A percentile compares a stretch with the other conserved stretches of the same genome.
These are phyloP conservation scores for Panthera tigris DNA, from an alignment of 2,113 vertebrate genomes.

Conservation along the genomic window DNA sequence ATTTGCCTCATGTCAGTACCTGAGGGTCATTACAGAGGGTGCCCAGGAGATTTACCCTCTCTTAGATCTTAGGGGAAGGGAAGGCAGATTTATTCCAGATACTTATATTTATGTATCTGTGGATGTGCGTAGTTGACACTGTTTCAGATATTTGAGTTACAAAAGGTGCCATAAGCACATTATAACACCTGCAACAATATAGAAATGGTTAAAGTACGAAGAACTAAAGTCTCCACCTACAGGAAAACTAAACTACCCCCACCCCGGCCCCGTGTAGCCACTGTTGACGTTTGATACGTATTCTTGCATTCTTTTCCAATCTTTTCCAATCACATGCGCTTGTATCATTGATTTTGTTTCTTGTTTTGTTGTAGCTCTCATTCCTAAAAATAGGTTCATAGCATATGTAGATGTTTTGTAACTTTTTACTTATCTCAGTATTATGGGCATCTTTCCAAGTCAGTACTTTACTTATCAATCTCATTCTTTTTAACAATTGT, in stretches of 20 bases:
- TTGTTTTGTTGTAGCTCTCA: not conserved
- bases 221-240: not conserved
- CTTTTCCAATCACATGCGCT: not conserved
- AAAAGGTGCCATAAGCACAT: not conserved
- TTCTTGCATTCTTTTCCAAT: not conserved
- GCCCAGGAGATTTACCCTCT: not conserved
- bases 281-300: accelerated
- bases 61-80: not conserved
- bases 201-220: not conserved
- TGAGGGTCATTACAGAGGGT: not conserved
- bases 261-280: not conserved
- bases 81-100: not conserved
- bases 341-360: not conserved
- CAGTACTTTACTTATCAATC: not conserved
- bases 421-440: not conserved
- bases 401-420: not conserved
- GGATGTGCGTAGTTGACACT: not conserved
- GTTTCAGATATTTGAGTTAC: not conserved
- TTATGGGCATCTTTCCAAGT: not conserved
- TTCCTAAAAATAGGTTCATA: not conserved
- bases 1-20: not conserved
- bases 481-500: not conserved
- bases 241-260: not conserved
- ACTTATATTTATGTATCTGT: not conserved
- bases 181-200: not conserved